These are phyloP conservation scores for Podotricha telesiphe DNA, from an alignment of 2,888 invertebrate genomes.

Conservation along the genomic window DNA sequence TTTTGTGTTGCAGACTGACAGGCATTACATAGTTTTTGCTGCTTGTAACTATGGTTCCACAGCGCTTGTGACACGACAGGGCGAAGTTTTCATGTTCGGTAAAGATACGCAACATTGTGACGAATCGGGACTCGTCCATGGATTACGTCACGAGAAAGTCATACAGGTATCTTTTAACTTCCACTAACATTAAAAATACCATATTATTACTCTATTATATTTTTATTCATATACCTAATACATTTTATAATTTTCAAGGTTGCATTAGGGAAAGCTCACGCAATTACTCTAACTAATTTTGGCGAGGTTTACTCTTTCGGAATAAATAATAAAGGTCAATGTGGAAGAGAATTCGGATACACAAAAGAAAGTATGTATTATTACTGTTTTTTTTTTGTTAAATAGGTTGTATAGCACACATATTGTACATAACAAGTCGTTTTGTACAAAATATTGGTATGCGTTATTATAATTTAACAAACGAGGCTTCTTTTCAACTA, in stretches of 20 bases:
- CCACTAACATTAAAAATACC: background rate
- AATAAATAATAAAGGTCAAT: constrained; percentile 98
- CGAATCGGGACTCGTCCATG: constrained; percentile 88
- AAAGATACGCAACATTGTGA: constrained; percentile 96
- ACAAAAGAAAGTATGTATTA: constrained; percentile 82
- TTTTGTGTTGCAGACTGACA: constrained; percentile 81
- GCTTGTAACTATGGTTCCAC: constrained; percentile 98
- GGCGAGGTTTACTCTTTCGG: constrained; percentile 98
- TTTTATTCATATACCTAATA: background rate
- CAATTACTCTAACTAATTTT: constrained; percentile 93
- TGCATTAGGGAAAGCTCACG: constrained; percentile 97
- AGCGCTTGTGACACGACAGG: constrained; percentile 95
- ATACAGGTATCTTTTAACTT: constrained; percentile 72
- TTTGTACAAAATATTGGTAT: no score
- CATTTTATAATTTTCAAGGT: constrained; percentile 77
- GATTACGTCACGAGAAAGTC: constrained; percentile 88
- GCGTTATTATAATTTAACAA: no score
- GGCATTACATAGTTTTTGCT: constrained; percentile 90
- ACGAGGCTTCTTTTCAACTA: no score
- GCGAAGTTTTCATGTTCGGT: constrained; percentile 96
- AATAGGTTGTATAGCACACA: background rate
- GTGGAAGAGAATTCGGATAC: constrained; percentile 92
- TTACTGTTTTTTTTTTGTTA: background rate
- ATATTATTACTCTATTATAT: background rate
- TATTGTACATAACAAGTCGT: no score